Percentiles rank a stretch among this genome's conserved stretches.
phyloP scores from a whole-genome alignment of 2,888 invertebrate species.

The Drosophila buzzatii region DNA sequence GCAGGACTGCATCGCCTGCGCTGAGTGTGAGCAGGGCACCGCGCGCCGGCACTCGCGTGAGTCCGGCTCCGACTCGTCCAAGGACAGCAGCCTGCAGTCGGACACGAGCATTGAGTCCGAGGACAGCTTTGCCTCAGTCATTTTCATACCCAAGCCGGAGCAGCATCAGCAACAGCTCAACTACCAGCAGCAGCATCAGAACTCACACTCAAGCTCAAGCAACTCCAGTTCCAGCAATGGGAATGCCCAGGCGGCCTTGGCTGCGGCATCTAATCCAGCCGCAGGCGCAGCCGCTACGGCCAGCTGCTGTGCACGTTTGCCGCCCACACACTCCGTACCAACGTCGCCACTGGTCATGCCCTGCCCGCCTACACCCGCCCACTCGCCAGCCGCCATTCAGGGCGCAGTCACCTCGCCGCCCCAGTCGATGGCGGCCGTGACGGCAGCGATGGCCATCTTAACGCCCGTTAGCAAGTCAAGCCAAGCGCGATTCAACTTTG shows the following conservation, averaged over 20 bases:
- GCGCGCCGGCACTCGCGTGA: slow-evolving; percentile 92
- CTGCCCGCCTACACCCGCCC: slow-evolving; percentile 85
- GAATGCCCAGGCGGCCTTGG: slow-evolving; percentile 34
- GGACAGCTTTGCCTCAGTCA: slow-evolving; percentile 96
- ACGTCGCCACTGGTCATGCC: slow-evolving; percentile 88
- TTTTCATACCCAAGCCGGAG: slow-evolving; percentile 94
- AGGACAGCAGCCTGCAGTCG: slow-evolving; percentile 95
- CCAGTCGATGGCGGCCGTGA: slow-evolving; percentile 81
- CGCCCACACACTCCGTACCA: slow-evolving; percentile 87
- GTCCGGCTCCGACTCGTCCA: slow-evolving; percentile 95
- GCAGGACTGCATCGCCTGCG: slow-evolving; percentile 65
- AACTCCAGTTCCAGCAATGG: slow-evolving; percentile 84
- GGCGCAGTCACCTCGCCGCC: slow-evolving; percentile 82
- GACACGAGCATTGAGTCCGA: slow-evolving; percentile 97
- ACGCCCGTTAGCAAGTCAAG: slow-evolving; percentile 73
- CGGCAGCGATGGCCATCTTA: slow-evolving; percentile 84
- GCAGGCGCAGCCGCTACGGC: slow-evolving; percentile 27
- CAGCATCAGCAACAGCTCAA: slow-evolving; percentile 83
- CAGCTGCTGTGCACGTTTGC: slow-evolving; percentile 45
- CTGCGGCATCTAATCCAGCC: slow-evolving; percentile 38
- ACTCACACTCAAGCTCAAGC: slow-evolving; percentile 83
- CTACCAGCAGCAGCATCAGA: slow-evolving; percentile 81
- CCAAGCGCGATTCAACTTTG: slow-evolving; percentile 51
- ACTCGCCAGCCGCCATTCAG: slow-evolving; percentile 84
- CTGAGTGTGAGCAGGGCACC: slow-evolving; percentile 84